These are phyloP conservation scores for Poecile atricapillus DNA, from an alignment of 2,113 vertebrate species.

Conservation along the genomic window DNA sequence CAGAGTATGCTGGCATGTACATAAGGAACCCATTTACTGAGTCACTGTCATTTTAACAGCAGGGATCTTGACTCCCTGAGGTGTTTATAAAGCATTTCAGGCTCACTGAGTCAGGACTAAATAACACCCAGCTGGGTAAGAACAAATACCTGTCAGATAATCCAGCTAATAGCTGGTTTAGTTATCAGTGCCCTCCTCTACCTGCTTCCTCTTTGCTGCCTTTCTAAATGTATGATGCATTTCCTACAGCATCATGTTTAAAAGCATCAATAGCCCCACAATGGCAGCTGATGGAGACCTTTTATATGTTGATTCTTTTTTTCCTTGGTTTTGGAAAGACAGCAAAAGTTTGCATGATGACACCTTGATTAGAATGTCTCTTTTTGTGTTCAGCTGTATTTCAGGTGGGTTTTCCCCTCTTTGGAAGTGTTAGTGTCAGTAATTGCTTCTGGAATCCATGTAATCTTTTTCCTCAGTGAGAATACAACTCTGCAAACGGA, in stretches of 20 bases:
- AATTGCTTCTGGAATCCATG: not conserved
- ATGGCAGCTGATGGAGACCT: not conserved
- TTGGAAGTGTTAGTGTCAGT: not conserved
- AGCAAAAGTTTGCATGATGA: not conserved
- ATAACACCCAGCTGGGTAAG: slow-evolving; percentile 53
- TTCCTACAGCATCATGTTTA: not conserved
- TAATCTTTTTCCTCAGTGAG: not conserved
- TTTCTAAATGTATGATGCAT: not conserved
- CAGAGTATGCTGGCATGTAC: not conserved
- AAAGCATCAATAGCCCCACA: not conserved
- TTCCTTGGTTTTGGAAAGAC: not conserved
- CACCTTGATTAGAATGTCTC: not conserved
- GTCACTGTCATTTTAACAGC: slow-evolving; percentile 48
- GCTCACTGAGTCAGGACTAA: slow-evolving; percentile 52
- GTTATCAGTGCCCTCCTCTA: slow-evolving; percentile 44
- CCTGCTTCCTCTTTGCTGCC: not conserved
- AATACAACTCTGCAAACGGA: not conserved
- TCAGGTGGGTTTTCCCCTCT: not conserved
- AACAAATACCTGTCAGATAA: slow-evolving; percentile 63
- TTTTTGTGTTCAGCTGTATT: not conserved
- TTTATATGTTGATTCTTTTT: slow-evolving; percentile 6
- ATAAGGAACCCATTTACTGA: slow-evolving; percentile 34
- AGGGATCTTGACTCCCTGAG: slow-evolving; percentile 21
- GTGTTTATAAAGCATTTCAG: slow-evolving; percentile 35
- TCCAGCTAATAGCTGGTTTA: slow-evolving; percentile 33